Percentiles rank a stretch among this genome's conserved stretches.
Conservation (phyloP, 2,888 invertebrate species). For the Clistopyga incitator region DNA sequence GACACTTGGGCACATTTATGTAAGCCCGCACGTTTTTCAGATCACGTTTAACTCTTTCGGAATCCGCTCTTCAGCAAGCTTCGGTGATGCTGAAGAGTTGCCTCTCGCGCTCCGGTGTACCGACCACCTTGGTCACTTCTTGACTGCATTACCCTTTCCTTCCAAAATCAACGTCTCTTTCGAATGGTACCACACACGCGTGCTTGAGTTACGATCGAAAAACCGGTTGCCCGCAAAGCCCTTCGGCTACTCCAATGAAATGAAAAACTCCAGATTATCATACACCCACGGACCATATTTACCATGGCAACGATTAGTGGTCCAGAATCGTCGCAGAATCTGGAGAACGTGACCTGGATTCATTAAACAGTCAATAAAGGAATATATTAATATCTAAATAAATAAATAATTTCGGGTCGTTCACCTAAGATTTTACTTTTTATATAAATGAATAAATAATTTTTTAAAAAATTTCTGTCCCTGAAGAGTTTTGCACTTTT, state of each 20-base stretch:
- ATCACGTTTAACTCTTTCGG: constrained; percentile 83
- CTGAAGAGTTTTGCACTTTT: no score
- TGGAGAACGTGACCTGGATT: background rate
- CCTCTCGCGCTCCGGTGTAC: background rate
- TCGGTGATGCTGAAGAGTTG: constrained; percentile 70
- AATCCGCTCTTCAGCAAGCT: constrained; percentile 64
- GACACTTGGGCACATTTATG: background rate
- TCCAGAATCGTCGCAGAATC: background rate
- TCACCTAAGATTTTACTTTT: no score
- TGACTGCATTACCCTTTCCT: background rate
- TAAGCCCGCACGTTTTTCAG: constrained; percentile 76
- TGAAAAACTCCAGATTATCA: background rate
- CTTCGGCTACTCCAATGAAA: background rate
- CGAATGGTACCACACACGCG: background rate
- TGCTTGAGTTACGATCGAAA: background rate
- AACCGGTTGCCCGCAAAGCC: constrained; percentile 2
- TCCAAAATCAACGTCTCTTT: background rate
- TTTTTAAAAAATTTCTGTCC: no score
- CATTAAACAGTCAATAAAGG: no score
- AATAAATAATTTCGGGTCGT: no score
- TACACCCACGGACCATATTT: background rate
- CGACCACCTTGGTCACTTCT: background rate
- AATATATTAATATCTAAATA: no score
- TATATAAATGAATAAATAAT: no score
- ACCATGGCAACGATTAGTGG: background rate